Evolutionary conservation across 1,140 invertebrate species (phyloP).

Genomic region (Metopolophium dirhodum): DNA sequence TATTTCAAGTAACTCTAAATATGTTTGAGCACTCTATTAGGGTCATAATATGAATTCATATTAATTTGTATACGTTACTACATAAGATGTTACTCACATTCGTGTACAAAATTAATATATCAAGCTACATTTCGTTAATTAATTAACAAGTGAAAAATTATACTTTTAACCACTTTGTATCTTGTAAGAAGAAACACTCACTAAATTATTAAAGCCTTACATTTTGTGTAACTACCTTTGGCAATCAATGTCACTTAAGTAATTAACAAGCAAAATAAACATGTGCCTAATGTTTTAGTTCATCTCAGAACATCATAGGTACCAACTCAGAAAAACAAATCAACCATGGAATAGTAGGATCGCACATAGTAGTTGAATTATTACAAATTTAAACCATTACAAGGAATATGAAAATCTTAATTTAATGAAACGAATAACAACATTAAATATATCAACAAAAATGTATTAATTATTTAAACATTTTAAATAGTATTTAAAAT

Average conservation of each 20-base stretch:
- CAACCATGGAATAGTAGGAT: neutral
- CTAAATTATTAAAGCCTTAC: neutral
- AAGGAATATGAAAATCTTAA: neutral
- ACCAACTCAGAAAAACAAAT: neutral
- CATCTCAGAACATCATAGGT: neutral
- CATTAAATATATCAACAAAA: too few relatives aligned
- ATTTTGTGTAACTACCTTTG: neutral
- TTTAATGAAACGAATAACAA: too few relatives aligned
- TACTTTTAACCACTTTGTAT: neutral
- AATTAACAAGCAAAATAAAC: neutral
- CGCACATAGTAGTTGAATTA: too few relatives aligned
- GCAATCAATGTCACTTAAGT: neutral
- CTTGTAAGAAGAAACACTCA: neutral
- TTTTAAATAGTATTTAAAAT: too few relatives aligned
- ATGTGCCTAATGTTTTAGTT: neutral
- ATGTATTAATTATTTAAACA: too few relatives aligned
- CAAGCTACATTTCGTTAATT: neutral
- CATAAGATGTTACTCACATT: neutral
- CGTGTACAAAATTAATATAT: neutral
- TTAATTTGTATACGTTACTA: neutral
- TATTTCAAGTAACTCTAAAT: neutral
- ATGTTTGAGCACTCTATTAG: neutral
- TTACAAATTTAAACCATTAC: neutral
- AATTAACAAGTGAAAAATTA: conserved; percentile 13
- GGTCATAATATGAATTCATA: neutral